Conservation (phyloP, 23 tunicate genomes). For the Diplosoma virens region DNA sequence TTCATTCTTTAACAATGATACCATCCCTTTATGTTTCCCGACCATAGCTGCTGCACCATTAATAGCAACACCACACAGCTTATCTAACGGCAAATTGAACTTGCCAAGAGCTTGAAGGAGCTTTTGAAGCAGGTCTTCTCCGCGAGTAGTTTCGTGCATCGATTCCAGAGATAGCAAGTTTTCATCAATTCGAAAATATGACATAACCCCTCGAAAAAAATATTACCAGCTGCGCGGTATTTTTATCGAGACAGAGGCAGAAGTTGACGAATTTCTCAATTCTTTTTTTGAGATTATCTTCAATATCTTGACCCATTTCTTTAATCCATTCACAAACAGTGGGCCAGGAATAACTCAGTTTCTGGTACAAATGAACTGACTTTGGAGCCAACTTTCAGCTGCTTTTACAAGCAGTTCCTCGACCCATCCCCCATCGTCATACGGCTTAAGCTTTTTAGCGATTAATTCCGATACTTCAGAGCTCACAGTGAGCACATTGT, state of each 20-base stretch:
- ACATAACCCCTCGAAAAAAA: too few relatives aligned
- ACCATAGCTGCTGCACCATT: too few relatives aligned
- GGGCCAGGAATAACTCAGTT: too few relatives aligned
- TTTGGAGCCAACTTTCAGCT: conserved; percentile 20
- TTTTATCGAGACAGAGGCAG: too few relatives aligned
- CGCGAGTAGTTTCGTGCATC: conserved; percentile 20
- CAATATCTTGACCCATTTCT: not conserved
- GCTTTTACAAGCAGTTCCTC: conserved; percentile 29
- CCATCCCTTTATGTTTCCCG: too few relatives aligned
- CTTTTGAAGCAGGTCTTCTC: conserved; percentile 16
- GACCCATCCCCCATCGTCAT: too few relatives aligned
- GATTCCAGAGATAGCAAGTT: conserved; percentile 14
- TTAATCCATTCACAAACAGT: conserved; percentile 3
- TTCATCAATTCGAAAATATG: too few relatives aligned
- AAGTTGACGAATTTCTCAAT: too few relatives aligned
- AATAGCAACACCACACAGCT: conserved; percentile 6
- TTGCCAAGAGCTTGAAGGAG: too few relatives aligned
- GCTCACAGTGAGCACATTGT: conserved; percentile 12
- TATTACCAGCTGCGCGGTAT: too few relatives aligned
- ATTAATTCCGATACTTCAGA: conserved; percentile 21
- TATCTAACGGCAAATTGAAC: too few relatives aligned
- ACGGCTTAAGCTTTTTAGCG: conserved; percentile 20
- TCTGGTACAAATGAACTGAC: conserved; percentile 28
- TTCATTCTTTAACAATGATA: not conserved
- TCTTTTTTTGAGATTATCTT: conserved; percentile 1